Conservation (phyloP, 2,113 vertebrate genomes). For the Pseudopodoces humilis region DNA sequence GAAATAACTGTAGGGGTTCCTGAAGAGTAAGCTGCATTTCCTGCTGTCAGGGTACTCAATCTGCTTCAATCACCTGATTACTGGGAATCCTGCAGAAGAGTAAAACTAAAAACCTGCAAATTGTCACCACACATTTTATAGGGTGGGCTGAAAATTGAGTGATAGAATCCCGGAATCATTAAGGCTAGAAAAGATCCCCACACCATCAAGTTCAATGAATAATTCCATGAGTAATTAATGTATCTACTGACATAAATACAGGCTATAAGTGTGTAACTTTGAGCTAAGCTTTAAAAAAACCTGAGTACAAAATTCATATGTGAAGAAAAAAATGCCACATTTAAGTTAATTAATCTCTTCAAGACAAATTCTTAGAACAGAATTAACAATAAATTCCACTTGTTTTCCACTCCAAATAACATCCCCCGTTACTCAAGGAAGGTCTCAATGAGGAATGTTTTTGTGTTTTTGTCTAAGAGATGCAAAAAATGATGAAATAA, state of each 20-base stretch:
- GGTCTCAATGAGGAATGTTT: background rate
- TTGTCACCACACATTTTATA: background rate
- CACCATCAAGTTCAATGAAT: background rate
- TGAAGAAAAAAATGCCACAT: background rate
- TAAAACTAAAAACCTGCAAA: background rate
- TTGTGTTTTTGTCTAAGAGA: background rate
- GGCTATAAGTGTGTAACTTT: background rate
- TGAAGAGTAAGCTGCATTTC: background rate
- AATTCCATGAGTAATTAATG: background rate
- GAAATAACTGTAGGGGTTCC: background rate
- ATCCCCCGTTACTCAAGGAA: background rate
- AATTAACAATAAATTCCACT: background rate
- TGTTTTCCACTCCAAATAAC: background rate
- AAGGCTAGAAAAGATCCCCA: background rate
- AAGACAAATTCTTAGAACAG: background rate
- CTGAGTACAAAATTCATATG: background rate
- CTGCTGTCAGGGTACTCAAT: background rate
- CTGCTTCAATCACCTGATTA: background rate
- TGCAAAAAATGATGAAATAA: background rate
- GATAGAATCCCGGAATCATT: background rate
- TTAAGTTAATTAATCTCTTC: background rate
- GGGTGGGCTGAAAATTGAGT: background rate
- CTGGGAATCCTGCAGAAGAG: background rate
- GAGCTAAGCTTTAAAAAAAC: background rate
- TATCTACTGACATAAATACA: background rate